Percentiles rank a stretch among this genome's conserved stretches.
Conservation (phyloP, 2,113 vertebrate genomes). For the Sardina pilchardus region DNA sequence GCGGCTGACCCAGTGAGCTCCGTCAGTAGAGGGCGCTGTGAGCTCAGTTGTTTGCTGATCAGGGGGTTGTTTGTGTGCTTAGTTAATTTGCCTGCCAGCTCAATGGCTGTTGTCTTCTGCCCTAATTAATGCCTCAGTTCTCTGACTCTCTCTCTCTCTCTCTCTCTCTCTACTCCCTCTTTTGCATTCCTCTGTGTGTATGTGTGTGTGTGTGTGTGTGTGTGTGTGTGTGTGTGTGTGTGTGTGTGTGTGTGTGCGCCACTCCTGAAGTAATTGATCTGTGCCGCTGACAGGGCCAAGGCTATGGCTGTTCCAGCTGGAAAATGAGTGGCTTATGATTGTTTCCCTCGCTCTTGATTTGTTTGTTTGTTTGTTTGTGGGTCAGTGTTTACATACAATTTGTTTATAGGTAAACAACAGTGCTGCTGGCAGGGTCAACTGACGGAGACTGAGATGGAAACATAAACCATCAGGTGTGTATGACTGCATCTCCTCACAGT, state of each 20-base stretch:
- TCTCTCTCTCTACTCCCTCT: slow-evolving; percentile 24
- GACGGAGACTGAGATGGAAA: background rate
- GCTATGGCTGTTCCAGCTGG: background rate
- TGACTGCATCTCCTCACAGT: background rate
- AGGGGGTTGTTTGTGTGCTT: slow-evolving; percentile 55
- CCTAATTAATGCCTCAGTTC: slow-evolving; percentile 81
- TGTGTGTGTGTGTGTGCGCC: background rate
- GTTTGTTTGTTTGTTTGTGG: slow-evolving; percentile 2
- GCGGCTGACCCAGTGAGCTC: slow-evolving; percentile 47
- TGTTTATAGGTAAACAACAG: slow-evolving; percentile 12
- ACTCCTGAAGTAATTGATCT: slow-evolving; percentile 7
- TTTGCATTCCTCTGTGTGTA: background rate
- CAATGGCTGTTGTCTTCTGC: slow-evolving; percentile 70
- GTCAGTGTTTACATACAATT: background rate
- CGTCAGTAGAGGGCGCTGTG: slow-evolving; percentile 76
- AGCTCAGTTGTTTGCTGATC: slow-evolving; percentile 58
- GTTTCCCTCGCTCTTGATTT: background rate
- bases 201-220: background rate
- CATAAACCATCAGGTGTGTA: background rate
- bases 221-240: background rate
- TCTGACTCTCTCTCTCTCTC: slow-evolving; percentile 27
- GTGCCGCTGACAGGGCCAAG: slow-evolving; percentile 28
- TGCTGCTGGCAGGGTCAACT: background rate
- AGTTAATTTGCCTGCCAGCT: slow-evolving; percentile 62
- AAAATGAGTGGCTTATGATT: background rate